Conservation (phyloP, 2,113 vertebrate species). For the Rhadina sibilatrix region DNA sequence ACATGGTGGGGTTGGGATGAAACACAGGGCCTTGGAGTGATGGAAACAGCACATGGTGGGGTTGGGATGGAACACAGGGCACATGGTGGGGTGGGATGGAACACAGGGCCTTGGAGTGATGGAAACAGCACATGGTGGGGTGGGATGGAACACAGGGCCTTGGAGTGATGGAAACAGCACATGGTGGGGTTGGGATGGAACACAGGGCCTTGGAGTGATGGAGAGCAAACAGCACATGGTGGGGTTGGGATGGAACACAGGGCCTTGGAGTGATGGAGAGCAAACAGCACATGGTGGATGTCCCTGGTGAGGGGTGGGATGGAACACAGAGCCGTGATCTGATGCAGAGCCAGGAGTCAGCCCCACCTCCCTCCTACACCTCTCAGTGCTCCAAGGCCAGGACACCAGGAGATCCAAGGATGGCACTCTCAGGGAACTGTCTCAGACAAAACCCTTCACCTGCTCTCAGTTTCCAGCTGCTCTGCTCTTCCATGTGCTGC, state of each 20-base stretch:
- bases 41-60: neutral
- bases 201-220: too few relatives aligned
- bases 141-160: neutral
- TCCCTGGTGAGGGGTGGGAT: neutral
- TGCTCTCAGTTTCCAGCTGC: neutral
- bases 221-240: too few relatives aligned
- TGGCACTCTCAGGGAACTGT: accelerated
- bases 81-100: too few relatives aligned
- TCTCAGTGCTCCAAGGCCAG: neutral
- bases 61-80: neutral
- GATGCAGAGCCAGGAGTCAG: neutral
- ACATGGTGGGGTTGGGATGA: too few relatives aligned
- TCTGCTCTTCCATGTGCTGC: neutral
- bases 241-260: neutral
- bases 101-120: too few relatives aligned
- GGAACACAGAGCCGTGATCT: neutral
- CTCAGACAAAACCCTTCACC: neutral
- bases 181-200: too few relatives aligned
- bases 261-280: too few relatives aligned
- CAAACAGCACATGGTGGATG: neutral
- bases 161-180: neutral
- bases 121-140: neutral
- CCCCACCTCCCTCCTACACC: neutral
- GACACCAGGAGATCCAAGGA: neutral
- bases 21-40: too few relatives aligned